Base-by-base conservation (phyloP, 1,140 invertebrate species). In the Aleiodes sp. region DNA sequence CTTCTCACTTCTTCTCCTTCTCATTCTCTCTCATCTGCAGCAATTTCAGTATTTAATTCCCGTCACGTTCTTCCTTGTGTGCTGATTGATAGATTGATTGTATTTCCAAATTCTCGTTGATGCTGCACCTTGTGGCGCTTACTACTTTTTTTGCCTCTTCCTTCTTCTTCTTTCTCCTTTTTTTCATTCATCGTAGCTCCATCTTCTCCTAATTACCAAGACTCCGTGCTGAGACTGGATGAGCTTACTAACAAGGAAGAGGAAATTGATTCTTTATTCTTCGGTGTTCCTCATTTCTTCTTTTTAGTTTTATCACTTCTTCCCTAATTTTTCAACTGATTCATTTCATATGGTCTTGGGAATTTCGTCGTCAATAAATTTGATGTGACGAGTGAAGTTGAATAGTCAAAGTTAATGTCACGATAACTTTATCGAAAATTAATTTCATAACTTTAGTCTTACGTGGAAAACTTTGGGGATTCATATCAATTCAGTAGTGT, bases 71-170 rank as follows among this genome's bases (percentile, higher is more conserved):
- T 70, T 65, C 65, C 66, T 68, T 71, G 63, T 74, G 67, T 71
- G 62, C 72, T 74, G 72, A 74, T 74, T 74, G 72, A 74, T 71
- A 74, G 72, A 74, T 74, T 74, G 72, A 74, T 74, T 74, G 72
- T 67, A 69, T 74, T 74, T 71, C 70, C 69, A 74, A 71, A 74
- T 71, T 74, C 70, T 52, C 69, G 66, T 65, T 56, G 70, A 66
- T 70, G 65, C 59, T 74, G 66, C 69, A 66, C 63, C 72, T 74
- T 68, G 70, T 70, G 68, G 52, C 46, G 68, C 43, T n/a, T 7
- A 21, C 16, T 43, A 8, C 63, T 68, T 52, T 28, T 41, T 61
- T 62, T 10, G 29, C 43, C 60, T 69, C 68, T 57, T 69, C 68
- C 57, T 64, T 35, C 24, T 61, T 28, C 60, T 8, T 4, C 59